These are phyloP conservation scores for Phaedon cochleariae DNA, from an alignment of 2,888 invertebrate species.

Conservation along the genomic window DNA sequence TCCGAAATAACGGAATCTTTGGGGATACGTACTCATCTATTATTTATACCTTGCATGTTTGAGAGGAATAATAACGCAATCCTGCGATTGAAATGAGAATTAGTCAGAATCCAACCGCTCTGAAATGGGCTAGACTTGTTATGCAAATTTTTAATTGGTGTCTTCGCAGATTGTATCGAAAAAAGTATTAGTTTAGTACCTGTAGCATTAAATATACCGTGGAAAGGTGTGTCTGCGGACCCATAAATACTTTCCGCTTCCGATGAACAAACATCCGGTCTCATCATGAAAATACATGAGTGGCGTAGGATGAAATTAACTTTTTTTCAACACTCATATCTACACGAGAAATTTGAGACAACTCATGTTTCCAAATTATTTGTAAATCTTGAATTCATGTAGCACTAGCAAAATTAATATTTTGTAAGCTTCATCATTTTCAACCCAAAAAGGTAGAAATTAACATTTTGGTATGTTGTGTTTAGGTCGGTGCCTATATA, in stretches of 20 bases:
- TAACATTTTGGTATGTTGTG: too few species aligned
- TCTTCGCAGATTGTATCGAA: slow-evolving; percentile 24
- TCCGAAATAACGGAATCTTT: neutral
- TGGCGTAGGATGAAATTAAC: too few species aligned
- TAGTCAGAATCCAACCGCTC: neutral
- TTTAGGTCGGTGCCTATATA: too few species aligned
- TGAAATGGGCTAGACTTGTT: slow-evolving; percentile 39
- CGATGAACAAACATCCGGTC: slow-evolving; percentile 36
- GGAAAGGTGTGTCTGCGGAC: slow-evolving; percentile 39
- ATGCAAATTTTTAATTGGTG: slow-evolving; percentile 37
- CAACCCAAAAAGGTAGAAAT: too few species aligned
- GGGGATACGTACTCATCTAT: neutral
- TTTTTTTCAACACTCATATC: too few species aligned
- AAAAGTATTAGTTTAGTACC: slow-evolving; percentile 19
- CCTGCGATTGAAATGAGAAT: neutral
- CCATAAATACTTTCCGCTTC: slow-evolving; percentile 37
- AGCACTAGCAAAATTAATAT: too few species aligned
- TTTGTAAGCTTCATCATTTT: too few species aligned
- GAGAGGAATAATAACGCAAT: neutral
- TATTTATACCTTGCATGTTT: neutral
- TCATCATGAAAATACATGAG: neutral
- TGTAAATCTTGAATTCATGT: too few species aligned
- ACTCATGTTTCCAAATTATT: too few species aligned
- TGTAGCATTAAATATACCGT: slow-evolving; percentile 38
- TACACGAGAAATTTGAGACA: too few species aligned